A percentile compares a stretch with the other conserved stretches of the same genome.
Conservation (phyloP, 2,888 invertebrate genomes). For the Patella pellucida region DNA sequence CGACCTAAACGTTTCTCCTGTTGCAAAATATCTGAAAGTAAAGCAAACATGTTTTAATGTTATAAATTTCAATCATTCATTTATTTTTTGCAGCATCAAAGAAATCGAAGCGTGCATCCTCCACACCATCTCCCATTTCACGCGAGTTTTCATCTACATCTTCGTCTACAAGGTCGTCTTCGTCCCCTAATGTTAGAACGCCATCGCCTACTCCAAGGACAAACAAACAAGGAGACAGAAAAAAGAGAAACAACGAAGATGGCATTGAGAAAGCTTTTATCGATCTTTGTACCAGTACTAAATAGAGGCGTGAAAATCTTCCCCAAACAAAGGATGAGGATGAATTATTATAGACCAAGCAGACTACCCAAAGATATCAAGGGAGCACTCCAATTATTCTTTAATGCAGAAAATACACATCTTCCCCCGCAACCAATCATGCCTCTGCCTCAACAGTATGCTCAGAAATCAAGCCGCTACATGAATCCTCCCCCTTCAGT, state of each 20-base stretch:
- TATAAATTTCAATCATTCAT: not conserved
- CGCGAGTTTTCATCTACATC: not conserved
- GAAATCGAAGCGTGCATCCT: not conserved
- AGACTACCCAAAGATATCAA: slow-evolving; percentile 6
- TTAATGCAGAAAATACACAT: slow-evolving; percentile 22
- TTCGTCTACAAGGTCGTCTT: not conserved
- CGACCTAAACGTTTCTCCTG: slow-evolving; percentile 21
- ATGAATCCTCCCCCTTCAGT: not conserved
- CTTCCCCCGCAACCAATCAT: slow-evolving; percentile 1
- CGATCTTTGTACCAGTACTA: not conserved
- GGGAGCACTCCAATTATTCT: slow-evolving; percentile 15
- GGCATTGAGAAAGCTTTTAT: not conserved
- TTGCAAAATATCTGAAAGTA: slow-evolving; percentile 25
- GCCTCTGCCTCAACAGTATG: slow-evolving; percentile 1
- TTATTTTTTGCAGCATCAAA: not conserved
- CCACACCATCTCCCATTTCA: not conserved
- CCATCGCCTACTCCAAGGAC: no score
- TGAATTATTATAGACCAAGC: not conserved
- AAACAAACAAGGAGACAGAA: not conserved
- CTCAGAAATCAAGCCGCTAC: no score
- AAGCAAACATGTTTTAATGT: not conserved
- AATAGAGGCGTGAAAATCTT: not conserved
- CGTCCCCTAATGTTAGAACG: not conserved
- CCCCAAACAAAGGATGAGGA: not conserved
- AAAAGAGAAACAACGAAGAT: not conserved